Base-by-base conservation (phyloP, 2,113 vertebrate species). In the Stegastes partitus region DNA sequence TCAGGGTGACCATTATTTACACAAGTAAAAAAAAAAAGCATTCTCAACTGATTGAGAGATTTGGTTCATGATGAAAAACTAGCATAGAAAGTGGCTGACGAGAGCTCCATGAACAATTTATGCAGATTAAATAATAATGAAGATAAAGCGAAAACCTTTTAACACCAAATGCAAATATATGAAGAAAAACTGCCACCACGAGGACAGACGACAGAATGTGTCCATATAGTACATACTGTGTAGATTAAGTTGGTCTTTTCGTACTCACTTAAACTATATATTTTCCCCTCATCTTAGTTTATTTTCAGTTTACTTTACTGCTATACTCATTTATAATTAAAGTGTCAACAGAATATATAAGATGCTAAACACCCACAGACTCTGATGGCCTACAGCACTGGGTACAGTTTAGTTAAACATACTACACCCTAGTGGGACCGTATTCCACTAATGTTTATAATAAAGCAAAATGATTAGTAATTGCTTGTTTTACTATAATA, bases 301-400 rank as follows among this genome's bases (percentile, higher is more conserved):
- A 42, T 82, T 79, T 81, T 77, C 12, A 0, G 9, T 63, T 74
- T 58, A 65, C 47, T 47, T 81, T 8, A 51, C 55, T 18, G 28
- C 26, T 25, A 9, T 11, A 12, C 21, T 77, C 68, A 87, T 85
- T 80, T 44, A 78, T 84, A 78, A 85, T 89, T 85, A 51, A 88
- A 64, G 80, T 49, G 37, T 74, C 61, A 82, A 79, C 63, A 75
- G 49, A 74, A 83, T 63, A 71, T 75, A 74, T 65, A 57, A 66
- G 56, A 84, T 55, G 50, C 25, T 58, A 68, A 76, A 74, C 67
- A 87, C 72, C 74, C 50, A 22, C 70, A 65, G 47, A 51, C 49
- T 12, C n/a, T n/a, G 18, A 25, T 65, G 44, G 67, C 74, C 77
- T 74, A 15, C 44, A 82, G 77, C 76, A 31, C 64, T 11, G 23